Evolutionary conservation across 1,140 invertebrate species (phyloP), one percentile per base, ranked within the genome.

Genomic region (Hydropsyche tenuis): DNA sequence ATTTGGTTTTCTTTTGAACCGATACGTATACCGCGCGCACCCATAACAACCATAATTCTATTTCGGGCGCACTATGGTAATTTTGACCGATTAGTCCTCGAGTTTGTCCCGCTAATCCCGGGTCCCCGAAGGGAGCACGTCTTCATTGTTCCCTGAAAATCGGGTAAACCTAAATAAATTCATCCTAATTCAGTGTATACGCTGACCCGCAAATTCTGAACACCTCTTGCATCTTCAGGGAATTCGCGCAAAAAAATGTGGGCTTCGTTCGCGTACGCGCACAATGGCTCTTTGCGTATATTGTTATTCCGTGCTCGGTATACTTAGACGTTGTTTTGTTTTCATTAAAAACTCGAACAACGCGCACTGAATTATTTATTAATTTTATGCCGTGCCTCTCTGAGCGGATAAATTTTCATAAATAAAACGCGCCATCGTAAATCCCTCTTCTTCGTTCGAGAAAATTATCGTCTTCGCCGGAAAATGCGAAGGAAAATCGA

Each of bases 71-170:
- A 37, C 20, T 53, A 53, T 53, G 48, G 48, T 53, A 53, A 53
- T 53, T 53, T 53, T 53, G 16, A 53, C 48, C 48, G 48, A 18
- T 5, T 53, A 53, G 48, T 20, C 48, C 48, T 53, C 16, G 48
- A 53, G 20, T 53, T 53, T 53, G 48, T 20, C 20, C 48, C 48
- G 20, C 48, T 53, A 53, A 53, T 53, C 48, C 48, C 48, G 0
- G 20, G 14, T 66, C 45, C 45, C 37, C 18, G 37, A 66, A 66
- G 14, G 30, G 30, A 64, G 37, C 30, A 66, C 45, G 14, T 66
- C 64, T 66, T 66, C 64, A 66, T 66, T 66, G 64, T 66, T 37
- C 30, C 30, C 64, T 66, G 64, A 42, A 46, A 66, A 66, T 66
- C 64, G 42, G 20, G 48, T 14, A 25, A 37, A 23, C 66, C 66